These are phyloP conservation scores for Sebastes taczanowskii DNA, from an alignment of 2,797 vertebrate genomes.

Conservation along the genomic window DNA sequence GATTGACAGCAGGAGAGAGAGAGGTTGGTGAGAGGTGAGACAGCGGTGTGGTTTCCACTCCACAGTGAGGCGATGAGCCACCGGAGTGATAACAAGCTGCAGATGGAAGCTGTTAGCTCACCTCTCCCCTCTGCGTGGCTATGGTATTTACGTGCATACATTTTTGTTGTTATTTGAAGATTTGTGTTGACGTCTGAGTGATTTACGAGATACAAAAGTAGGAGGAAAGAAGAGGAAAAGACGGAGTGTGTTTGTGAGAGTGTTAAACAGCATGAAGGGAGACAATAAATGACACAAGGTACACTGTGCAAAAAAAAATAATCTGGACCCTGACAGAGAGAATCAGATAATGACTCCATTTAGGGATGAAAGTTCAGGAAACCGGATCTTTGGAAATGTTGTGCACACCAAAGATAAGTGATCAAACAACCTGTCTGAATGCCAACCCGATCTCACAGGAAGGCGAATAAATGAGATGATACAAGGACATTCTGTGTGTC, in stretches of 20 bases:
- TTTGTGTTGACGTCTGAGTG: constrained; percentile 17
- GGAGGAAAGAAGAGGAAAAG: not conserved
- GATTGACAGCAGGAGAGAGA: constrained; percentile 38
- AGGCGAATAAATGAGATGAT: fast-evolving
- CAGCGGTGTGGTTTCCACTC: constrained; percentile 45
- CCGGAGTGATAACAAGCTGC: constrained; percentile 66
- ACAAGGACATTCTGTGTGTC: fast-evolving
- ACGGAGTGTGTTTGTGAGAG: constrained; percentile 6
- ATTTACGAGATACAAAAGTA: constrained; percentile 28
- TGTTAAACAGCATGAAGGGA: not conserved
- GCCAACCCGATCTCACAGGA: too few species aligned
- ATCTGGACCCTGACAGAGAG: not conserved
- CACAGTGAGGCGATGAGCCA: constrained; percentile 47
- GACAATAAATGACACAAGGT: not conserved
- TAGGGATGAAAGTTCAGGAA: not conserved
- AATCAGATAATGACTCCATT: not conserved
- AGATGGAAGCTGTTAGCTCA: constrained; percentile 67
- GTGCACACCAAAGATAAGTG: not conserved
- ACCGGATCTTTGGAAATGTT: not conserved
- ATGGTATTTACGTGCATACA: constrained; percentile 20
- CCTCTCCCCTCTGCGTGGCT: constrained; percentile 29
- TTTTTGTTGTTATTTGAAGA: constrained; percentile 22
- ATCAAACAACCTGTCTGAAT: not conserved
- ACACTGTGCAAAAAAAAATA: not conserved
- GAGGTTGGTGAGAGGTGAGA: constrained; percentile 53